Base-by-base conservation (phyloP, 1,140 invertebrate genomes). In the Harlomillsia oculata region DNA sequence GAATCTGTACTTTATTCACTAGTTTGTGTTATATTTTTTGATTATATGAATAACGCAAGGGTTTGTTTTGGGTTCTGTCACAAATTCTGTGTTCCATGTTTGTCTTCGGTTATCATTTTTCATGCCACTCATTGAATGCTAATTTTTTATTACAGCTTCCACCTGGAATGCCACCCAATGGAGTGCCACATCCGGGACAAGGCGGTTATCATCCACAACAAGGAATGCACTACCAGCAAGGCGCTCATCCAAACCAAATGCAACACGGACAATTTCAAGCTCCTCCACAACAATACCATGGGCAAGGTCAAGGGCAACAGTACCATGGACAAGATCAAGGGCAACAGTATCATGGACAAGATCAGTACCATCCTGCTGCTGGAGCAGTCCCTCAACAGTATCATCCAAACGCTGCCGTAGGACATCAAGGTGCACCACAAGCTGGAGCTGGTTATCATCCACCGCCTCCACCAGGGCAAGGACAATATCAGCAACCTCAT, bases 391-490 rank as follows among this genome's bases (percentile, higher is more conserved):
- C n/a, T n/a, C 54, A 52, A 39, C 60, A 54, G 16, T 54, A 65
- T 32, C 55, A 56, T 44, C 56, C 56, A 16, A 55, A 50, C 44
- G 26, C 16, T 23, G 18, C 40, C 14, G 41, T 26, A 23, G 52
- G 46, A 11, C 39, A 53, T 41, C 63, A 64, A 25, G 45, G 62
- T 36, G 61, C 58, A 40, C 67, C 61, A 32, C 67, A 68, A 59
- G 62, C 62, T 41, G 56, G 61, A 16, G 53, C 56, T 5, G 54
- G 49, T 25, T 49, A 49, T 14, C 49, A 64, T 36, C 59, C 60
- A 43, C 55, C 49, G 36, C 29, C 54, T 51, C 46, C 58, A 36
- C 37, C 64, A 53, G 41, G 60, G 26, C 41, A 60, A 39, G 11
- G 50, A 36, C 50, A 57, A 56, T 5, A 48, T 26, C 46, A 5